Percentiles rank a stretch among this genome's conserved stretches.
phyloP scores from a whole-genome alignment of 30 jellyfish, hydroid and myxozoan genomes.

The Cassiopea xamachana region DNA sequence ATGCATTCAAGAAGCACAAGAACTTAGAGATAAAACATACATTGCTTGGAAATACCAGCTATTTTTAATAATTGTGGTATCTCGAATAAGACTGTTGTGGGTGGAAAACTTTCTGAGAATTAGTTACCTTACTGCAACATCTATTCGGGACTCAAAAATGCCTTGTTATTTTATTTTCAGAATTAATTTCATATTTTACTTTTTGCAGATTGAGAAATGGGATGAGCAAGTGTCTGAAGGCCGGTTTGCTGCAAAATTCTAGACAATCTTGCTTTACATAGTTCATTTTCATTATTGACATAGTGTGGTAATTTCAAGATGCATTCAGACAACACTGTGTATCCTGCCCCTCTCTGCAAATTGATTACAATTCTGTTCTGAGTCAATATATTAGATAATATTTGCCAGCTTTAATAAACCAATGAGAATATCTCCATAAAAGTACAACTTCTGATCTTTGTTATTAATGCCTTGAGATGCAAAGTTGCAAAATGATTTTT shows the following conservation, averaged over 20 bases:
- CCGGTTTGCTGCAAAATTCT: conserved; percentile 83
- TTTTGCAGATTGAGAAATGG: conserved; percentile 93
- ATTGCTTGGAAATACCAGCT: too few relatives aligned
- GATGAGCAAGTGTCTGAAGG: conserved; percentile 91
- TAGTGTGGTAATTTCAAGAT: not conserved
- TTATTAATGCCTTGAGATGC: not conserved
- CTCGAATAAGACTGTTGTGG: too few relatives aligned
- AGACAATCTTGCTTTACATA: not conserved
- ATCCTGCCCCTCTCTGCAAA: not conserved
- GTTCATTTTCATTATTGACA: not conserved
- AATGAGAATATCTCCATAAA: not conserved
- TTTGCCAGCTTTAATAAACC: not conserved
- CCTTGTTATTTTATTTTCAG: not conserved
- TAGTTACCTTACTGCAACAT: too few relatives aligned
- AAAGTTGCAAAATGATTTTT: too few relatives aligned
- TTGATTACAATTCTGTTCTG: not conserved
- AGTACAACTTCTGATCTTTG: not conserved
- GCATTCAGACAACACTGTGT: not conserved
- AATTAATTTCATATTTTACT: not conserved
- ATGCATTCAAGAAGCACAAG: too few relatives aligned
- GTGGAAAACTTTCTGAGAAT: too few relatives aligned
- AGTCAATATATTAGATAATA: not conserved
- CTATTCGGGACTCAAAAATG: too few relatives aligned
- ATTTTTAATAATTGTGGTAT: too few relatives aligned
- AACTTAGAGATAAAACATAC: too few relatives aligned